These are phyloP conservation scores for Eristalis arbustorum DNA, from an alignment of 2,888 invertebrate genomes.

Conservation along the genomic window DNA sequence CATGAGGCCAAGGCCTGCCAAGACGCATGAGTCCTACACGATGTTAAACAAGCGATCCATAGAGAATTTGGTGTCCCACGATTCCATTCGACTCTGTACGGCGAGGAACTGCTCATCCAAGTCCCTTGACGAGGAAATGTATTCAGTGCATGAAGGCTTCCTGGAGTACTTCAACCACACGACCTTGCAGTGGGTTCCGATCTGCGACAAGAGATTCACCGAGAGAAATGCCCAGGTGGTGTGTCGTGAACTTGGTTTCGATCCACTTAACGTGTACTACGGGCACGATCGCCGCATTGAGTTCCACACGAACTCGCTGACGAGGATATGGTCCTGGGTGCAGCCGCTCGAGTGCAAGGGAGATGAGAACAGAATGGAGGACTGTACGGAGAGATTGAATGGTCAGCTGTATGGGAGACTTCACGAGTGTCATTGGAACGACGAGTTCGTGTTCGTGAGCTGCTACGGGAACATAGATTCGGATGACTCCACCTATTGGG, in stretches of 20 bases:
- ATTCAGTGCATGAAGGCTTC: slow-evolving; percentile 89
- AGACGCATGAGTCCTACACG: slow-evolving; percentile 74
- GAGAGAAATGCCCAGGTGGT: slow-evolving; percentile 98
- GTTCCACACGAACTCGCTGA: slow-evolving; percentile 92
- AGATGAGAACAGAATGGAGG: slow-evolving; percentile 87
- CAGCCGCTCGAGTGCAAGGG: slow-evolving; percentile 93
- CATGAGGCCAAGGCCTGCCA: slow-evolving; percentile 84
- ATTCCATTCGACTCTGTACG: slow-evolving; percentile 89
- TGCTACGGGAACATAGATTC: slow-evolving; percentile 86
- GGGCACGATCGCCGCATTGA: slow-evolving; percentile 92
- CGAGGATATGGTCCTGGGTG: slow-evolving; percentile 96
- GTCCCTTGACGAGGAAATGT: slow-evolving; percentile 80
- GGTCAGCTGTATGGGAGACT: slow-evolving; percentile 93
- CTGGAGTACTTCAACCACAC: slow-evolving; percentile 97
- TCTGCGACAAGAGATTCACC: slow-evolving; percentile 97
- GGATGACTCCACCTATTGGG: slow-evolving; percentile 90
- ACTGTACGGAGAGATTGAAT: slow-evolving; percentile 93
- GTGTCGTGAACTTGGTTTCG: slow-evolving; percentile 94
- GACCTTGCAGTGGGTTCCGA: slow-evolving; percentile 97
- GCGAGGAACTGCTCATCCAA: slow-evolving; percentile 86
- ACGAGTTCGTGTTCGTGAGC: slow-evolving; percentile 94
- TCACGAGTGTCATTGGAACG: slow-evolving; percentile 93
- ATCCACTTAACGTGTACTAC: slow-evolving; percentile 93
- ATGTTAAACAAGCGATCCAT: slow-evolving; percentile 80
- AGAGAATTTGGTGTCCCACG: slow-evolving; percentile 82